Percentiles rank a stretch among this genome's conserved stretches.
Conservation (phyloP, 2,888 invertebrate genomes). For the Drosophila greeni region DNA sequence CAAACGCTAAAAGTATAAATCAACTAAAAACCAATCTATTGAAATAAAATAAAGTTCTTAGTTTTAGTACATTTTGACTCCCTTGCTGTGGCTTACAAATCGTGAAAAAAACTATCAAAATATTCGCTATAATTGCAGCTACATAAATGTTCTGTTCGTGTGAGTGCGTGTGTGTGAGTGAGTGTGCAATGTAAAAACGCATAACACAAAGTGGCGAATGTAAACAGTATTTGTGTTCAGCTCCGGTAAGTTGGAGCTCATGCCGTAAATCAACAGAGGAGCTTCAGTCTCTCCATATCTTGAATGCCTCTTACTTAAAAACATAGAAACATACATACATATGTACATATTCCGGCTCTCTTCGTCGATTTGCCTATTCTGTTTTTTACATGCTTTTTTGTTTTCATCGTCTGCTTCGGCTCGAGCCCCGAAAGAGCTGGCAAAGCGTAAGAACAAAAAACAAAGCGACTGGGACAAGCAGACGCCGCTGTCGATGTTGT, state of each 20-base stretch:
- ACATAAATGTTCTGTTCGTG: slow-evolving; percentile 19
- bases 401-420: slow-evolving; percentile 66
- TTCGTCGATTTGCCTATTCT: slow-evolving; percentile 45
- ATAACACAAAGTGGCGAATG: slow-evolving; percentile 29
- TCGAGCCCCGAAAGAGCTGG: slow-evolving; percentile 30
- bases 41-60: slow-evolving; percentile 3
- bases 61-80: not conserved
- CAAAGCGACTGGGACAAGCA: slow-evolving; percentile 57
- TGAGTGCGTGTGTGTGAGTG: slow-evolving; percentile 41
- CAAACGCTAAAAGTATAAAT: slow-evolving; percentile 8
- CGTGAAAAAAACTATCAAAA: slow-evolving; percentile 27
- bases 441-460: slow-evolving; percentile 48
- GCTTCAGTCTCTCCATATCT: slow-evolving; percentile 2
- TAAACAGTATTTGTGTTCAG: slow-evolving; percentile 32
- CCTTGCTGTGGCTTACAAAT: not conserved
- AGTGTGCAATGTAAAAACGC: slow-evolving; percentile 13
- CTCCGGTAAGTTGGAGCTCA: slow-evolving; percentile 37
- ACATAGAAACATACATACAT: slow-evolving; percentile 2
- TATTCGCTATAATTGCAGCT: slow-evolving; percentile 4
- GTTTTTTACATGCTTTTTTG: slow-evolving; percentile 64
- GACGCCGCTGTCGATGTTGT: slow-evolving; percentile 44
- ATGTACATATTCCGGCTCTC: slow-evolving; percentile 27
- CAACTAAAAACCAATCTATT: slow-evolving; percentile 20
- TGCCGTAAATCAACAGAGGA: slow-evolving; percentile 10
- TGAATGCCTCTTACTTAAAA: not conserved